Evolutionary conservation across 2,888 invertebrate species (phyloP), one percentile per base, ranked within the genome.

Genomic region (Sphecodes monilicornis): DNA sequence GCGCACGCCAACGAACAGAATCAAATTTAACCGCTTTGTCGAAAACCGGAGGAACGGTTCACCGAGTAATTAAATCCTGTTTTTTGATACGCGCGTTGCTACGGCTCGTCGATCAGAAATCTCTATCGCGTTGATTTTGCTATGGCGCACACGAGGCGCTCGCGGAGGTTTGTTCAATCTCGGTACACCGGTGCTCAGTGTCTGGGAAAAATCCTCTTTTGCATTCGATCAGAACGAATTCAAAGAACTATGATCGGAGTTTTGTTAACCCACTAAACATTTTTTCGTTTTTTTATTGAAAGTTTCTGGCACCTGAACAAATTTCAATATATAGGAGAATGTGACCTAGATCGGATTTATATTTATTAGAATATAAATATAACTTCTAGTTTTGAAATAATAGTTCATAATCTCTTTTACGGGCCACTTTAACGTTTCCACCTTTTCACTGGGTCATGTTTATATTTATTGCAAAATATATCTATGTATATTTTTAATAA

Each of bases 41-140:
- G 82, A 70, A 84, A 82, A 84, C 86, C 80, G 4, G 29, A 82
- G 66, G 76, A 75, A 86, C 79, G 70, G 72, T 83, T 82, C 82
- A 74, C 57, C 75, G 78, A 50, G 82, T 86, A 86, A 86, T 88
- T 86, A 70, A 84, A 88, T 82, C 76, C 84, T 75, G 80, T 83
- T 84, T 88, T 64, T 46, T 26, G 46, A 70, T 70, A 41, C 43
- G 69, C 18, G 22, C 32, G 1, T 64, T 32, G 64, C 32, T 22
- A 6, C 32, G 64, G 32, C 36, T 66, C 43, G 29, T 3, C 43
- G 69, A 26, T 43, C 69, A 41, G 69, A 43, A 29, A 70, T 43
- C 69, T 36, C 36, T 66, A 36, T 36, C n/a, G 8, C 43, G 69
- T 26, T 26, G 41, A 69, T 69, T 69, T 69, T 36, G 32, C 32